Percentiles rank a stretch among this genome's conserved stretches.
These are phyloP conservation scores for Conops quadrifasciatus DNA, from an alignment of 2,888 invertebrate genomes.

Conservation along the genomic window DNA sequence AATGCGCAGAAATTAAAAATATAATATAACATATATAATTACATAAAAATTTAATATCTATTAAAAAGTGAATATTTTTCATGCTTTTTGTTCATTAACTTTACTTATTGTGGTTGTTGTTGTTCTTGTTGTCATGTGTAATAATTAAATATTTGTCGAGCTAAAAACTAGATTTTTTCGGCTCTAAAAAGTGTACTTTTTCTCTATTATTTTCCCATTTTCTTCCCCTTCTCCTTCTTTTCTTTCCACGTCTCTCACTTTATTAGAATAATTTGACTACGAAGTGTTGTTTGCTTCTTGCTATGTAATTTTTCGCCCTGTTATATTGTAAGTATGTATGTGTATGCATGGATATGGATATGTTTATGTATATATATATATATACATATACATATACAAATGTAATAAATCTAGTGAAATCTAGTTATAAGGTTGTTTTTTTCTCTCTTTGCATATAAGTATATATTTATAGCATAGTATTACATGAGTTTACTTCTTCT, in stretches of 20 bases:
- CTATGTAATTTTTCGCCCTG: too few species aligned
- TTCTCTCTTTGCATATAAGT: neutral
- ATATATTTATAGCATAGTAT: too few species aligned
- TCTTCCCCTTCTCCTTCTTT: neutral
- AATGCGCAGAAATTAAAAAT: conserved; percentile 20
- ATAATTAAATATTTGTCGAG: neutral
- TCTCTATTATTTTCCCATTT: neutral
- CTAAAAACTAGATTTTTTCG: neutral
- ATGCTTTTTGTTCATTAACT: too few species aligned
- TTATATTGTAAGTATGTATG: neutral
- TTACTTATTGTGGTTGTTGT: neutral
- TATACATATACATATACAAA: conserved; percentile 15
- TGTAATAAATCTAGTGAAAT: conserved; percentile 22
- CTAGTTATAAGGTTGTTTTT: conserved; percentile 4
- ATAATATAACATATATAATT: too few species aligned
- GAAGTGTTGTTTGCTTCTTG: too few species aligned
- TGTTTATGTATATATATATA: conserved; percentile 13
- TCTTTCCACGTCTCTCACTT: too few species aligned
- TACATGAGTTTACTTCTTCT: neutral
- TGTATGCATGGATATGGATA: neutral
- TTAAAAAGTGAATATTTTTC: too few species aligned
- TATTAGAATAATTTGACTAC: neutral
- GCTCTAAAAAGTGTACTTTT: too few species aligned
- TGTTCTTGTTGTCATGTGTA: neutral
- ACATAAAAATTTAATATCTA: too few species aligned